phyloP scores from a whole-genome alignment of 2,888 invertebrate species.

The Seladonia tumulorum region DNA sequence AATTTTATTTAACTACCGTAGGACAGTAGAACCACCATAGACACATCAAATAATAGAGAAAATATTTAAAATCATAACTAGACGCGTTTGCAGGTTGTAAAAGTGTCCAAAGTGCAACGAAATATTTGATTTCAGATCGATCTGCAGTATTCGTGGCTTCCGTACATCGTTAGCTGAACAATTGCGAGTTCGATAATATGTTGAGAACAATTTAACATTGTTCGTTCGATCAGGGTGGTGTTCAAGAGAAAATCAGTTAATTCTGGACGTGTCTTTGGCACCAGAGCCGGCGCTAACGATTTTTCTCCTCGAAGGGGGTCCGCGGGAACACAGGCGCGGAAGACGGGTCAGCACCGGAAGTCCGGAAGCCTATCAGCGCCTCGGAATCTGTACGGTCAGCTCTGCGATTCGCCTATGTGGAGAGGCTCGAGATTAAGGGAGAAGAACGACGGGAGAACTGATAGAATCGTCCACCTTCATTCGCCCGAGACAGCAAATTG shows the following conservation, averaged over 20 bases:
- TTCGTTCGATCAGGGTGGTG: not conserved
- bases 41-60: not conserved
- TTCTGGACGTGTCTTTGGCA: conserved; percentile 34
- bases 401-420: conserved; percentile 53
- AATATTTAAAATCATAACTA: no score
- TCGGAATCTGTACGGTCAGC: conserved; percentile 82
- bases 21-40: not conserved
- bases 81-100: no score
- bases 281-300: conserved; percentile 56
- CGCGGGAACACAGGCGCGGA: conserved; percentile 47
- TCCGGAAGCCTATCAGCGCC: conserved; percentile 79
- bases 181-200: not conserved
- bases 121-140: not conserved
- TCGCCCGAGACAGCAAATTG: conserved; percentile 24
- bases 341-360: conserved; percentile 79
- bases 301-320: conserved; percentile 53
- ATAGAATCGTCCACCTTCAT: conserved; percentile 37
- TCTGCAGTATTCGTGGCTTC: not conserved
- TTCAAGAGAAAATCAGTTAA: not conserved
- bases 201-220: not conserved
- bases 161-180: not conserved
- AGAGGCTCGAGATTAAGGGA: conserved; percentile 42
- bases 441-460: conserved; percentile 3
- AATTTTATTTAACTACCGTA: not conserved
- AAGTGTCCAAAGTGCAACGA: not conserved